Evolutionary conservation across 2,888 invertebrate species (phyloP).

Genomic region (Desoria tigrina): DNA sequence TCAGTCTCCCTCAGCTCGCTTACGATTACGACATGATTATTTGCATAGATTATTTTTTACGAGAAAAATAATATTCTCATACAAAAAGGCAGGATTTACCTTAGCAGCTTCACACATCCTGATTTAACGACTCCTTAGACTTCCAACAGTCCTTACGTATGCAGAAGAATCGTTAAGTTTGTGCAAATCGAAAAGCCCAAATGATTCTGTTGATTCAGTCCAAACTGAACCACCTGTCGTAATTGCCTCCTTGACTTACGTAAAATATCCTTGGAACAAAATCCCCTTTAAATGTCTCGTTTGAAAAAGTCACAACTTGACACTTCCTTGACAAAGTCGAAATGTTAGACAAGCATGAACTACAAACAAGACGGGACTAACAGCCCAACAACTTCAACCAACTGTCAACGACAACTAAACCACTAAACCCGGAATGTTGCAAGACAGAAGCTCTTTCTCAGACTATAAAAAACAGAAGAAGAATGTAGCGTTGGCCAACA

Average conservation of each 20-base stretch:
- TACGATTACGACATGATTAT: slow-evolving; percentile 13
- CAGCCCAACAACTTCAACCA: not conserved
- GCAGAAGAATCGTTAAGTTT: too few relatives aligned
- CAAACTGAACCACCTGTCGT: too few relatives aligned
- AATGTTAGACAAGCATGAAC: slow-evolving; percentile 2
- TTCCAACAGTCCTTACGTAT: too few relatives aligned
- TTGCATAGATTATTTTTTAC: slow-evolving; percentile 2
- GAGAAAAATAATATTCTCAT: slow-evolving; percentile 1
- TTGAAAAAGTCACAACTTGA: slow-evolving; percentile 4
- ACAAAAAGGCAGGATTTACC: slow-evolving; percentile 6
- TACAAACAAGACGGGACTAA: too few relatives aligned
- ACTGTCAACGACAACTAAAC: slow-evolving; percentile 12
- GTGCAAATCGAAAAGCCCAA: too few relatives aligned
- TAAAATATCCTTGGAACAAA: not conserved
- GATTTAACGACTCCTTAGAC: not conserved
- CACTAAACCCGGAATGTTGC: not conserved
- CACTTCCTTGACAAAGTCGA: not conserved
- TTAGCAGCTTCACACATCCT: slow-evolving; percentile 16
- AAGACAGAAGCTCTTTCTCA: slow-evolving; percentile 3
- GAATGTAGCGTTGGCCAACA: not conserved
- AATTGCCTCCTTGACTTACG: not conserved
- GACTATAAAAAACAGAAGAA: too few relatives aligned
- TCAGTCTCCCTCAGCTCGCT: not conserved
- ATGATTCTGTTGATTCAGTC: too few relatives aligned
- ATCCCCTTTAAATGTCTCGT: not conserved